Evolutionary conservation across 2,797 vertebrate species (phyloP), one percentile per base, ranked within the genome.

Genomic region (Scleropages formosus): DNA sequence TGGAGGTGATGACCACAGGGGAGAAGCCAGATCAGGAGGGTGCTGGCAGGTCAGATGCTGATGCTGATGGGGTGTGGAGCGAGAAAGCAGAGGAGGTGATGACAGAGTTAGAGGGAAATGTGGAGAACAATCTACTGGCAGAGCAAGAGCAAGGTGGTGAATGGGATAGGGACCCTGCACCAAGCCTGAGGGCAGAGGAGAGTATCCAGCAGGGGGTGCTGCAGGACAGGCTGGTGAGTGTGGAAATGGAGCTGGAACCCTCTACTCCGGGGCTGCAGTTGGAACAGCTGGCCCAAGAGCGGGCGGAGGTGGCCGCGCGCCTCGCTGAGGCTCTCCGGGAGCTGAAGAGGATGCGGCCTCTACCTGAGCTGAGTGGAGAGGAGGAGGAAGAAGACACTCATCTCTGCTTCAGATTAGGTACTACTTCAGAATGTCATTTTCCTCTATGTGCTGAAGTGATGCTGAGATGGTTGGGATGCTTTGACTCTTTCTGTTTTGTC

Each of bases 211-310:
- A 56, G 20, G 67, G 15, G 15, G 67, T 3, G 67, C 8, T 47
- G 44, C 44, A 69, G 47, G 20, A 56, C 11, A 47, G 4, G 24
- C 20, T 26, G 22, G 24, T 16, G 26, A 20, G 51, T n/a, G 47
- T 26, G 18, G 49, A 27, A 49, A 15, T 70, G n/a, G 65, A 47
- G 12, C 47, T 22, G 44, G 31, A 47, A 18, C 67, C 11, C 64
- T 16, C 66, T 16, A 70, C 68, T 22, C 49, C 70, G 8, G 49
- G 26, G 15, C 68, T 53, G 4, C 68, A 70, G 51, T 49, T 70
- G 22, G 68, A 70, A 51, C 68, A 70, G 51, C 22, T 70, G 15
- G 8, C 68, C 26, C 49, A 15, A 26, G 68, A 70, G 18, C 68
- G 68, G 68, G 68, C 22, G 1, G 51, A 53, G 47, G 6, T 18